A percentile compares a stretch with the other conserved stretches of the same genome.
Conservation (phyloP, 2,888 invertebrate genomes). For the Trichogramma dendrolimi region DNA sequence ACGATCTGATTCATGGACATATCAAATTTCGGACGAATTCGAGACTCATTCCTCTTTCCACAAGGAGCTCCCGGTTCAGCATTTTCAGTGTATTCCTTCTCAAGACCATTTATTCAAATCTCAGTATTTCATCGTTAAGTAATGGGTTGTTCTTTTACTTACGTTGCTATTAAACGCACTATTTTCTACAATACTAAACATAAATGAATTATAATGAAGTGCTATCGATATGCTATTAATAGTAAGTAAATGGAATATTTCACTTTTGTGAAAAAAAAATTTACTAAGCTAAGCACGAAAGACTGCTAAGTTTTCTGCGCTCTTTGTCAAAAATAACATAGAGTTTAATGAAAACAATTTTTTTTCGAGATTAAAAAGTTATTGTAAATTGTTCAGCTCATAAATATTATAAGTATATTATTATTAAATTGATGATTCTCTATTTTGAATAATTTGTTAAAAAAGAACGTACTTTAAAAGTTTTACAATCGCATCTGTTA, state of each 20-base stretch:
- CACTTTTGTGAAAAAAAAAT: constrained; percentile 28
- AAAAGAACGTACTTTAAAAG: too few species aligned
- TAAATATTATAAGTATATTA: background rate
- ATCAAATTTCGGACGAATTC: constrained; percentile 43
- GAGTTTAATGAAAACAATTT: constrained; percentile 10
- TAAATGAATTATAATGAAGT: constrained; percentile 13
- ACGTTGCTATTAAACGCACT: constrained; percentile 17
- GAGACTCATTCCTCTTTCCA: constrained; percentile 38
- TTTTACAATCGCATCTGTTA: too few species aligned
- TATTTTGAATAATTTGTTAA: too few species aligned
- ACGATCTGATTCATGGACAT: constrained; percentile 58
- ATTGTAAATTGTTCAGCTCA: constrained; percentile 8
- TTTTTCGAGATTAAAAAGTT: constrained; percentile 5
- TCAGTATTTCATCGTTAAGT: constrained; percentile 56
- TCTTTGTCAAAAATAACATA: constrained; percentile 21
- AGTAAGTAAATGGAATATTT: background rate
- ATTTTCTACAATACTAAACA: constrained; percentile 15
- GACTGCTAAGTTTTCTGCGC: constrained; percentile 29
- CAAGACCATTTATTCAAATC: constrained; percentile 66
- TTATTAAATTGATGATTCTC: too few species aligned
- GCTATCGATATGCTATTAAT: constrained; percentile 12
- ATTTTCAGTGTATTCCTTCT: constrained; percentile 54
- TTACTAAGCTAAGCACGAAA: constrained; percentile 27
- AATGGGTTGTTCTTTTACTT: constrained; percentile 26
- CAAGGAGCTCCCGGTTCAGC: constrained; percentile 40